Evolutionary conservation across 2,888 invertebrate species (phyloP), one percentile per base, ranked within the genome.

Genomic region (Cephalotes varians): DNA sequence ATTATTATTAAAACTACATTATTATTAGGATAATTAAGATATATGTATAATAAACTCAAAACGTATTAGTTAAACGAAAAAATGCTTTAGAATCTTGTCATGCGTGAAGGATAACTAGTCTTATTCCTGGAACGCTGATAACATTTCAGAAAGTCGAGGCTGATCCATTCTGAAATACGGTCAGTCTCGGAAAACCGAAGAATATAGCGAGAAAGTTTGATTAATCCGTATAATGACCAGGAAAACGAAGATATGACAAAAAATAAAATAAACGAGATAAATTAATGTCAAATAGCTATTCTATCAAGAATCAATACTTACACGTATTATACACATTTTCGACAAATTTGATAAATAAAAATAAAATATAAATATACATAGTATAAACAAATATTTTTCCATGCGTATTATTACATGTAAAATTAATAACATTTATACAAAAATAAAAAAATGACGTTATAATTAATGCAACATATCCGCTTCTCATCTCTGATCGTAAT

Each of bases 121-220:
- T 54, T 37, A 71, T 37, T 37, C 25, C 7, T 34, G 25, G 9
- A 54, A 54, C 7, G 12, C 40, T 28, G 28, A 28, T 10, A 71
- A 71, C 54, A 71, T 71, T 54, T 71, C 25, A 56, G 12, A 72
- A 49, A 31, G 18, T 34, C 25, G 60, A 25, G 25, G 18, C 34
- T 51, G 18, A 58, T 69, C n/a, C 12, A 47, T 69, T 67, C 21
- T 25, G n/a, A 79, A 60, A 56, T 81, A 77, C 51, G 77, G 37
- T 54, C 37, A 21, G 44, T n/a, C 49, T n/a, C 49, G 47, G 49
- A 44, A 62, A 76, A 31, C 40, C 47, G 31, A 40, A 47, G 21
- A 64, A 37, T 58, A 76, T 67, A 73, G 49, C 34, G 64, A 72
- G 85, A 80, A 86, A 87, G 74, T 87, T 87, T 85, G 86, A 88